These are phyloP conservation scores for Gallinago solitaria DNA, from an alignment of 2,797 vertebrate species.

Conservation along the genomic window DNA sequence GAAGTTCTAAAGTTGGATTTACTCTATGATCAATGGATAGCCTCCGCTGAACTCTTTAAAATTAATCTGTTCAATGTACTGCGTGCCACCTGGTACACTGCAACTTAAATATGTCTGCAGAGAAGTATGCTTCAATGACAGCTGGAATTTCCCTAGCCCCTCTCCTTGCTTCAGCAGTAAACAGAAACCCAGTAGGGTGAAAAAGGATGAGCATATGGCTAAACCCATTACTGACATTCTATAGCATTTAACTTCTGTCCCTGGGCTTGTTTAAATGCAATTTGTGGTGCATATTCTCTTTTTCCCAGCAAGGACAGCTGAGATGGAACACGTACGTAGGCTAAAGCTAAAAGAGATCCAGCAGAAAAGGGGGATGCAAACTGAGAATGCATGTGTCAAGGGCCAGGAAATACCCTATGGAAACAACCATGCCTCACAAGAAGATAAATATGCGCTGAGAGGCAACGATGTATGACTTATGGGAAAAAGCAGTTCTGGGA, in stretches of 20 bases:
- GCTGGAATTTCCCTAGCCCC: background rate
- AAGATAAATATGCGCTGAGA: background rate
- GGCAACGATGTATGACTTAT: background rate
- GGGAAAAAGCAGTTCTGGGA: background rate
- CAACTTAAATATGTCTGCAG: background rate
- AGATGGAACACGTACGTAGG: background rate
- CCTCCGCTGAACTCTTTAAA: constrained; percentile 4
- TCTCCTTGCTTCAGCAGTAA: background rate
- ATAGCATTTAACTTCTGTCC: background rate
- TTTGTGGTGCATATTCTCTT: background rate
- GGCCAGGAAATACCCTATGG: background rate
- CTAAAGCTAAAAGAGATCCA: background rate
- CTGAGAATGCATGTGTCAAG: background rate
- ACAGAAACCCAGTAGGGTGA: background rate
- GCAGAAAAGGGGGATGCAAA: background rate
- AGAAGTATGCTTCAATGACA: background rate
- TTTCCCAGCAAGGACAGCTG: background rate
- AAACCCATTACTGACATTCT: background rate
- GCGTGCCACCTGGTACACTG: background rate
- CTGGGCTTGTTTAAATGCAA: constrained; percentile 9
- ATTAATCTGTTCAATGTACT: background rate
- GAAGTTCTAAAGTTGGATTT: background rate
- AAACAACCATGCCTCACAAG: background rate
- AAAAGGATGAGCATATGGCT: background rate
- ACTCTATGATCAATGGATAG: background rate